Conservation (phyloP, 2,113 vertebrate species). For the Brachionichthys hirsutus region DNA sequence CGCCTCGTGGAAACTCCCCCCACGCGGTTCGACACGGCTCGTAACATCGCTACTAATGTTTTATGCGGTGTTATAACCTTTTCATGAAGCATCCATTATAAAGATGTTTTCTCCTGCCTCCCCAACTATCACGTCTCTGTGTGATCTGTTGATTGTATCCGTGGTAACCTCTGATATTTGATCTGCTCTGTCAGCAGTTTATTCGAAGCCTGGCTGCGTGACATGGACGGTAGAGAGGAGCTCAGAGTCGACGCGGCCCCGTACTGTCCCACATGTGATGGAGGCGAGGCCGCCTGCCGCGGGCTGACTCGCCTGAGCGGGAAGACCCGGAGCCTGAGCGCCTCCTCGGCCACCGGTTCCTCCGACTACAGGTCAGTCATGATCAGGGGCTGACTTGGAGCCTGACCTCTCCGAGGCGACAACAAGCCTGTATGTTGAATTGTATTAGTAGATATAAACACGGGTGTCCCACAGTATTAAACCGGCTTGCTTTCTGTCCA, state of each 20-base stretch:
- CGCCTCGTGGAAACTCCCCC: too few relatives aligned
- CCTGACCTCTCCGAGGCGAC: not conserved
- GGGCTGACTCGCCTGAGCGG: slow-evolving; percentile 73
- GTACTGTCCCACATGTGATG: slow-evolving; percentile 78
- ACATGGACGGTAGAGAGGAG: slow-evolving; percentile 65
- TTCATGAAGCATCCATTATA: too few relatives aligned
- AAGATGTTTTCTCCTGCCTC: too few relatives aligned
- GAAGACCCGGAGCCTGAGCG: slow-evolving; percentile 89
- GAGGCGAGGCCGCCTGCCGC: slow-evolving; percentile 72
- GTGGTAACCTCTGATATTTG: not conserved
- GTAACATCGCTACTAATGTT: too few relatives aligned
- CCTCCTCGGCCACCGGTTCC: slow-evolving; percentile 81
- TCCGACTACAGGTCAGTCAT: slow-evolving; percentile 85
- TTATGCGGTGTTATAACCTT: too few relatives aligned
- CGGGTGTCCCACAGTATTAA: not conserved
- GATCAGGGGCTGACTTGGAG: not conserved
- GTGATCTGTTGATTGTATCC: not conserved
- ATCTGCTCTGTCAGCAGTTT: not conserved
- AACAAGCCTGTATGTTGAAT: not conserved
- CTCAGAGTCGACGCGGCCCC: slow-evolving; percentile 66
- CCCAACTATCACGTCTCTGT: too few relatives aligned
- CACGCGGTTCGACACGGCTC: too few relatives aligned
- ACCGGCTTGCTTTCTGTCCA: not conserved
- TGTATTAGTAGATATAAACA: not conserved
- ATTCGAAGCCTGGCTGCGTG: slow-evolving; percentile 22